These are phyloP conservation scores for Benitochromis conjunctus DNA, from an alignment of 2,113 vertebrate species.

Conservation along the genomic window DNA sequence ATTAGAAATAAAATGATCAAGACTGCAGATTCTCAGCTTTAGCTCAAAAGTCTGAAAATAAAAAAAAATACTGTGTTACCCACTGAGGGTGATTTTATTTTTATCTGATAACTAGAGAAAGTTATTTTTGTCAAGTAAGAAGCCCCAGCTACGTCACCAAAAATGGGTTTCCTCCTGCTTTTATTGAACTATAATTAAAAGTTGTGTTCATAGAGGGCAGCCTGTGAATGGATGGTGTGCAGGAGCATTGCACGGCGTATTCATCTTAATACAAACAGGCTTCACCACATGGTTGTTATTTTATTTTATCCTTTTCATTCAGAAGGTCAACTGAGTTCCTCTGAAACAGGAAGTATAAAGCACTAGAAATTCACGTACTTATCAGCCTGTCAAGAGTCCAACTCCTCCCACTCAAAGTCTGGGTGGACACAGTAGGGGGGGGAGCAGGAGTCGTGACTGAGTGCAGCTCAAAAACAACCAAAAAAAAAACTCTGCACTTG, in stretches of 20 bases:
- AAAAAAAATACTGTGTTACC: neutral
- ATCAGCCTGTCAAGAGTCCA: constrained; percentile 24
- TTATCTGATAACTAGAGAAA: neutral
- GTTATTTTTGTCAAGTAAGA: neutral
- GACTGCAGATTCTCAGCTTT: neutral
- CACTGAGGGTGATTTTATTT: neutral
- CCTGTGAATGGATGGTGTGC: neutral
- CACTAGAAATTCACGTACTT: neutral
- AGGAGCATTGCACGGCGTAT: neutral
- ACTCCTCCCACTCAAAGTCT: constrained; percentile 51
- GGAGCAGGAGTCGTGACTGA: neutral
- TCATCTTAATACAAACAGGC: neutral
- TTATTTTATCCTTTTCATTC: neutral
- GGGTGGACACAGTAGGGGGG: neutral
- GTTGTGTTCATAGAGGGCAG: neutral
- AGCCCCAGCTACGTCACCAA: neutral
- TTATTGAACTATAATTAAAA: neutral
- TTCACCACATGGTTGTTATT: no score
- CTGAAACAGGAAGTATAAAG: neutral
- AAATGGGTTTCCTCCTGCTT: neutral
- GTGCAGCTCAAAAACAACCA: neutral
- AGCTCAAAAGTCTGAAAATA: neutral
- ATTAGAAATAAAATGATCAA: neutral
- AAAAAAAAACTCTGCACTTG: neutral
- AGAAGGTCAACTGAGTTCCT: neutral